Conservation (phyloP, 1,140 invertebrate species). For the Apis florea region DNA sequence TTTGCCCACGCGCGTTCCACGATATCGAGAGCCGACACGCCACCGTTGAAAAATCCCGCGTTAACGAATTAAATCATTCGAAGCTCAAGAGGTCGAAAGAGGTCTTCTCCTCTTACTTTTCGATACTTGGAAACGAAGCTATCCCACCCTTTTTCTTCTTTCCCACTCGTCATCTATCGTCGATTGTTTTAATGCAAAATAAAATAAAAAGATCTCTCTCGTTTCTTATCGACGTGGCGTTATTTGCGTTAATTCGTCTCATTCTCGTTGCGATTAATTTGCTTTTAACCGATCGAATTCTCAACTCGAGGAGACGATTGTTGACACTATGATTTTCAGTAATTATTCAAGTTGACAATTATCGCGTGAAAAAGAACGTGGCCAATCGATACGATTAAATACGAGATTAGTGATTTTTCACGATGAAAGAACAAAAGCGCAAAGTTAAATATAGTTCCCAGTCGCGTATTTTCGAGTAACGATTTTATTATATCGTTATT, state of each 20-base stretch:
- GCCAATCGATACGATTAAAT: neutral
- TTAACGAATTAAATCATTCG: constrained; percentile 7
- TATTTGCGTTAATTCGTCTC: too few species aligned
- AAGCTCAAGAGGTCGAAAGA: neutral
- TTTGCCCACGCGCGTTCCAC: neutral
- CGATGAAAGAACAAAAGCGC: too few species aligned
- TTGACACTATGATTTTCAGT: neutral
- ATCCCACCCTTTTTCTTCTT: too few species aligned
- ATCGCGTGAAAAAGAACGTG: neutral
- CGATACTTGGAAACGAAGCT: too few species aligned
- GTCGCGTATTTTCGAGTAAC: neutral
- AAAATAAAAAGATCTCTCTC: too few species aligned
- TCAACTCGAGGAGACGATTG: too few species aligned
- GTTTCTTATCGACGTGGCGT: too few species aligned
- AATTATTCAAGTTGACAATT: neutral
- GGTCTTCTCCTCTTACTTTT: neutral
- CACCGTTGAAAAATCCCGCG: neutral
- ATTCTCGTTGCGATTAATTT: neutral
- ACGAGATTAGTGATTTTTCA: neutral
- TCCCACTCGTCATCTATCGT: too few species aligned
- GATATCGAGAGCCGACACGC: neutral
- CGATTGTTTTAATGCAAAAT: too few species aligned
- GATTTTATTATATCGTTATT: neutral
- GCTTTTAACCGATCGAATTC: too few species aligned
- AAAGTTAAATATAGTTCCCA: too few species aligned